Percentiles rank a stretch among this genome's conserved stretches.
phyloP scores from a whole-genome alignment of 2,113 vertebrate genomes.

The Anolis carolinensis region DNA sequence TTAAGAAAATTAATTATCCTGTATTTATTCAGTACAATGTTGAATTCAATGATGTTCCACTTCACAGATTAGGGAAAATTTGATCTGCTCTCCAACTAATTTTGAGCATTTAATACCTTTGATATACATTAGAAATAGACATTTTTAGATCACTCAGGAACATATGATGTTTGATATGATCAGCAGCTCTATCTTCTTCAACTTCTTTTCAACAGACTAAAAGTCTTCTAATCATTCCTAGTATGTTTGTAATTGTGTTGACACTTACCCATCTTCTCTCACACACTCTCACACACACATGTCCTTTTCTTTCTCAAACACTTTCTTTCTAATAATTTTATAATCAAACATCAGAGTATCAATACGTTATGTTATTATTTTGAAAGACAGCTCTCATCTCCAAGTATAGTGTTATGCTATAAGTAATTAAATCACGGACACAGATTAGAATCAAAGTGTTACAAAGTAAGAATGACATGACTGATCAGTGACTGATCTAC shows the following conservation, averaged over 20 bases:
- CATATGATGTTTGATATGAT: background rate
- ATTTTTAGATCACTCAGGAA: background rate
- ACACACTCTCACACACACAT: background rate
- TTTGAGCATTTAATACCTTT: background rate
- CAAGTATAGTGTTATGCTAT: background rate
- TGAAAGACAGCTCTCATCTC: background rate
- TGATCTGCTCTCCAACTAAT: background rate
- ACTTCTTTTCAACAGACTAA: background rate
- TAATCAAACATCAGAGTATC: background rate
- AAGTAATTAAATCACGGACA: background rate
- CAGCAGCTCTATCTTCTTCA: background rate
- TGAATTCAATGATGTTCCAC: background rate
- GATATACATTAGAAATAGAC: background rate
- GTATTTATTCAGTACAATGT: background rate
- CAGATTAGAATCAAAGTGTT: background rate
- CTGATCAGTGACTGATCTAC: too few relatives aligned
- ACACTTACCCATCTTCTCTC: too few relatives aligned
- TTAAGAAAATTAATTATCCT: background rate
- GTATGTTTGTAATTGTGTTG: background rate
- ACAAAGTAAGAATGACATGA: background rate
- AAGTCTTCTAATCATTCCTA: background rate
- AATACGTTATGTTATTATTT: background rate
- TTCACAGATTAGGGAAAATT: constrained; percentile 2
- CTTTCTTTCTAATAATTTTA: background rate
- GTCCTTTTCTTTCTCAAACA: too few relatives aligned